Evolutionary conservation across 2,113 vertebrate species (phyloP).

Genomic region (Orientallactaga bullata): DNA sequence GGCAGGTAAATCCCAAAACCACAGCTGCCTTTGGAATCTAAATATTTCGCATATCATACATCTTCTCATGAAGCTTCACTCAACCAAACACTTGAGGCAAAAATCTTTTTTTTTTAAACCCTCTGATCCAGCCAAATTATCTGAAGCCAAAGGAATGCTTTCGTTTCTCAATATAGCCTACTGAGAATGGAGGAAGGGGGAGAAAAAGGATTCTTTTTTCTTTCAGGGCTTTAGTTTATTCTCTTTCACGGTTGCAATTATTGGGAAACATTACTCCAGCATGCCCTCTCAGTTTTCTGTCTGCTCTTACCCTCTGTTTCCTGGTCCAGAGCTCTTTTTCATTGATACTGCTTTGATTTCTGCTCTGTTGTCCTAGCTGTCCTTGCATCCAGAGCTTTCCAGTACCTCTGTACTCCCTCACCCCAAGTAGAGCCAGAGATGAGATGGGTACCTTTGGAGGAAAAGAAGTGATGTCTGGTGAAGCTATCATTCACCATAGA

Average conservation of each 20-base stretch:
- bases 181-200: background rate
- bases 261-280: background rate
- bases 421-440: background rate
- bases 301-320: background rate
- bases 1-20: constrained; percentile 66
- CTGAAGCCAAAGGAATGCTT: constrained; percentile 56
- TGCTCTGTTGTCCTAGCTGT: background rate
- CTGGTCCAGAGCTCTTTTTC: background rate
- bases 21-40: constrained; percentile 61
- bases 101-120: background rate
- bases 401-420: background rate
- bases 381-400: background rate
- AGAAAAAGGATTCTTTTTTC: constrained; percentile 13
- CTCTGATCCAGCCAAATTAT: constrained; percentile 61
- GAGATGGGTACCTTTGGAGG: background rate
- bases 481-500: background rate
- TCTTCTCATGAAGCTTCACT: constrained; percentile 56
- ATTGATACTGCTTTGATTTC: background rate
- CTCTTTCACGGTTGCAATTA: background rate
- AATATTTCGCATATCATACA: constrained; percentile 71
- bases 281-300: background rate
- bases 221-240: background rate
- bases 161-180: constrained; percentile 51
- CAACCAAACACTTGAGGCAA: constrained; percentile 59
- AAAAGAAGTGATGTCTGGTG: background rate